These are phyloP conservation scores for Malthinus flaveolus DNA, from an alignment of 2,888 invertebrate genomes.

Conservation along the genomic window DNA sequence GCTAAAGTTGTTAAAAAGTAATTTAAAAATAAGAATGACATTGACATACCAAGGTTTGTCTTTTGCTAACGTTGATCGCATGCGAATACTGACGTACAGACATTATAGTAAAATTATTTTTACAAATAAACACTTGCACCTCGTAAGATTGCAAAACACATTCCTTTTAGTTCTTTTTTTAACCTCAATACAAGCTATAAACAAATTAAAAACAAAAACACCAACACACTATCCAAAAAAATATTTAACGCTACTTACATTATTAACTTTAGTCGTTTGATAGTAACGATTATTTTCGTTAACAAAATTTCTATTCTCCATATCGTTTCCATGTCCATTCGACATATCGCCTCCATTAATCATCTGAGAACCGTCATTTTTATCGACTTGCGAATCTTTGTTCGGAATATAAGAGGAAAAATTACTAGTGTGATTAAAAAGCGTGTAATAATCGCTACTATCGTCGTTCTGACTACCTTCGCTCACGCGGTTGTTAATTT, in stretches of 20 bases:
- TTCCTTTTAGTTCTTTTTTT: conserved; percentile 16
- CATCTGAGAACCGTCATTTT: conserved; percentile 7
- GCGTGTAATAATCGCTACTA: conserved; percentile 11
- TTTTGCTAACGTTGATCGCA: conserved; percentile 14
- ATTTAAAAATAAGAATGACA: not conserved
- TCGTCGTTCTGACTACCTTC: conserved; percentile 14
- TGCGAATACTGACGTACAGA: conserved; percentile 15
- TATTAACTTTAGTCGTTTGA: conserved; percentile 23
- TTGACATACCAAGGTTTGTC: conserved; percentile 22
- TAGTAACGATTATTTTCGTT: conserved; percentile 22
- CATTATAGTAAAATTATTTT: conserved; percentile 11
- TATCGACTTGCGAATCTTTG: conserved; percentile 47
- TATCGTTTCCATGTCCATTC: conserved; percentile 20
- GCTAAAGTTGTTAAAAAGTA: not conserved
- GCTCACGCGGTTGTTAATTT: conserved; percentile 5
- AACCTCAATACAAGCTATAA: conserved; percentile 24
- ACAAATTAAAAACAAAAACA: conserved; percentile 27
- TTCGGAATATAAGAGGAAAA: conserved; percentile 65
- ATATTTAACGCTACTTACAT: conserved; percentile 21
- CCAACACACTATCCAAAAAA: conserved; percentile 11
- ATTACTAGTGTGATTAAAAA: conserved; percentile 59
- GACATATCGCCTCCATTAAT: conserved; percentile 9
- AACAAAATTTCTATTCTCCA: conserved; percentile 26
- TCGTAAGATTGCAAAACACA: conserved; percentile 13
- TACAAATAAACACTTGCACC: conserved; percentile 6